Evolutionary conservation across 2,888 invertebrate genomes (phyloP).

Genomic region (Trissoscelio sp.): DNA sequence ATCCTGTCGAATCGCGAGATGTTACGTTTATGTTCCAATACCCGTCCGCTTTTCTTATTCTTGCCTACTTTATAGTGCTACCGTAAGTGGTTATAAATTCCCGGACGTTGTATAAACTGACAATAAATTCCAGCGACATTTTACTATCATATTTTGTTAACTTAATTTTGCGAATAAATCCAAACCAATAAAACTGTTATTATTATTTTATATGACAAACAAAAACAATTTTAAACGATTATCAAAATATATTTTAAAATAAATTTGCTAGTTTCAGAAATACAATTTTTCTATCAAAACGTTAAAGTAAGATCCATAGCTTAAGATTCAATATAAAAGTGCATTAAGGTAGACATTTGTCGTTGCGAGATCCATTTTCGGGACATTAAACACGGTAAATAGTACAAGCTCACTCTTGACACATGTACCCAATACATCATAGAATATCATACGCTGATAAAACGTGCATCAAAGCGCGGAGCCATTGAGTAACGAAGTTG

Average conservation of each 20-base stretch:
- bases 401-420: conserved; percentile 28
- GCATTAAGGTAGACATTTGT: conserved; percentile 11
- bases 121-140: conserved; percentile 45
- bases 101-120: conserved; percentile 47
- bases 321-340: conserved; percentile 1
- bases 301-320: neutral
- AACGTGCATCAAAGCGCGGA: conserved; percentile 33
- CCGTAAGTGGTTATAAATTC: conserved; percentile 46
- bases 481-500: conserved; percentile 44
- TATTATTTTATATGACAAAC: neutral
- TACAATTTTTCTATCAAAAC: neutral
- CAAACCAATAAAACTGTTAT: neutral
- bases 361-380: conserved; percentile 11
- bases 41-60: conserved; percentile 34
- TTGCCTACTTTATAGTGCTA: conserved; percentile 36
- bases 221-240: neutral
- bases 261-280: too few relatives aligned
- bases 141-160: conserved; percentile 48
- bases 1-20: conserved; percentile 14
- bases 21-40: conserved; percentile 33
- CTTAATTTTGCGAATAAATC: conserved; percentile 41
- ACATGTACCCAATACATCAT: conserved; percentile 41
- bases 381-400: conserved; percentile 38
- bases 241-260: too few relatives aligned
- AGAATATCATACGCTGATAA: conserved; percentile 43